Evolutionary conservation across 2,797 vertebrate species (phyloP).

Genomic region (Myripristis jacobus): DNA sequence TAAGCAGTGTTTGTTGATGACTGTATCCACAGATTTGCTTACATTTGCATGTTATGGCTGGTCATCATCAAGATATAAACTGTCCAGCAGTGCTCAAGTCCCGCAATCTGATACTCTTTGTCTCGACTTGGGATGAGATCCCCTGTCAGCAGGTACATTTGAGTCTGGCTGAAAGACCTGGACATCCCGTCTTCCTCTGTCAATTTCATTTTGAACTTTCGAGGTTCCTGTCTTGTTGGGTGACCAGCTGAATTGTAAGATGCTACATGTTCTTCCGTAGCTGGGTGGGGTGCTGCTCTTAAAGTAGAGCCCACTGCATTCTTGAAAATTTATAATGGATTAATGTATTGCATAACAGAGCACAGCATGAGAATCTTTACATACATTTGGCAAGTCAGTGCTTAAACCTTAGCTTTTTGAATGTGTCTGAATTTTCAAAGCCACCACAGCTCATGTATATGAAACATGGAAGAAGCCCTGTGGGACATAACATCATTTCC

Average conservation of each 20-base stretch:
- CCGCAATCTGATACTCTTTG: constrained; percentile 10
- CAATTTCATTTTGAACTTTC: constrained; percentile 19
- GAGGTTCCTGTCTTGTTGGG: constrained; percentile 24
- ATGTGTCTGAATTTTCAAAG: not conserved
- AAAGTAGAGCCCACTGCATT: not conserved
- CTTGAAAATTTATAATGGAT: not conserved
- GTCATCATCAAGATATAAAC: not conserved
- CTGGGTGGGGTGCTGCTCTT: constrained; percentile 31
- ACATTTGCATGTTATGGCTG: not conserved
- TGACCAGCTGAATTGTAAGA: not conserved
- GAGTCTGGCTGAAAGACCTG: not conserved
- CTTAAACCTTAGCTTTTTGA: not conserved
- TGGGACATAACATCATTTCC: not conserved
- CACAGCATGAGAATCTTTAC: not conserved
- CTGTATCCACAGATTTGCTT: not conserved
- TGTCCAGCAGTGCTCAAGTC: not conserved
- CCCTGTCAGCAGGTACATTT: not conserved
- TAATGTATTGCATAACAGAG: not conserved
- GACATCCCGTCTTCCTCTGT: constrained; percentile 7
- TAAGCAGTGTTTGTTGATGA: too few species aligned
- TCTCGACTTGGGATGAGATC: constrained; percentile 3
- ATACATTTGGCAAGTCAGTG: not conserved
- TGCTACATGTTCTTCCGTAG: not conserved
- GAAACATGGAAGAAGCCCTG: not conserved
- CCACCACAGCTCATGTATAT: not conserved